Evolutionary conservation across 2,113 vertebrate genomes (phyloP), one percentile per base, ranked within the genome.

Genomic region (Syngnathus typhle): DNA sequence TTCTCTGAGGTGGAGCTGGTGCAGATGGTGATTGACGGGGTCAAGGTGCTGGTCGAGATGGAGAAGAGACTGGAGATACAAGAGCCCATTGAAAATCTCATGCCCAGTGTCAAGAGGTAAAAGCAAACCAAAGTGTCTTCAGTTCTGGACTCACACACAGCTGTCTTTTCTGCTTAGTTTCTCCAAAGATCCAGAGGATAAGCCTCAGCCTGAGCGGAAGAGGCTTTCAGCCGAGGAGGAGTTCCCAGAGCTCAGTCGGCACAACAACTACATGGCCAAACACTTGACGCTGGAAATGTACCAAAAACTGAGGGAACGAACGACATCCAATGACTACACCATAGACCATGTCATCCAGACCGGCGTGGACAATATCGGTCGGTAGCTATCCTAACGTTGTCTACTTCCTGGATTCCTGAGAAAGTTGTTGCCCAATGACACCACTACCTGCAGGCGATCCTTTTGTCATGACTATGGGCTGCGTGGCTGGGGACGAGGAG

Each of bases 241-340:
- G 41, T 62, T 62, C 21, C 60, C 60, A 46, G 60, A 62, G 8
- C n/a, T 62, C 11, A 62, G 60, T 62, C 60, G 44, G 60, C 60
- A 62, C 60, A 62, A 62, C 60, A 62, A 44, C 39, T 44, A 62
- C 60, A 62, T 62, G 60, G 60, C 60, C 60, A 62, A 62, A 41
- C 12, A 43, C 41, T 44, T 62, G 27, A 44, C 6, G 2, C 15
- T 62, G 41, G 60, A 62, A n/a, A 62, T 62, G 60, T 62, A 62
- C 60, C 44, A 62, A 27, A 62, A 44, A 62, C 60, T 62, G 39
- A 44, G 41, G 60, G 60, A 46, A 21, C 41, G 60, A 15, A 62
- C 60, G 9, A 62, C 60, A 16, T 16, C 60, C 21, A 62, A 62
- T 27, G 60, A 62, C 13, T 62, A 44, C 18, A 62, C 39, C n/a